phyloP scores from a whole-genome alignment of 2,113 vertebrate genomes.

The Tachuris rubrigastra region DNA sequence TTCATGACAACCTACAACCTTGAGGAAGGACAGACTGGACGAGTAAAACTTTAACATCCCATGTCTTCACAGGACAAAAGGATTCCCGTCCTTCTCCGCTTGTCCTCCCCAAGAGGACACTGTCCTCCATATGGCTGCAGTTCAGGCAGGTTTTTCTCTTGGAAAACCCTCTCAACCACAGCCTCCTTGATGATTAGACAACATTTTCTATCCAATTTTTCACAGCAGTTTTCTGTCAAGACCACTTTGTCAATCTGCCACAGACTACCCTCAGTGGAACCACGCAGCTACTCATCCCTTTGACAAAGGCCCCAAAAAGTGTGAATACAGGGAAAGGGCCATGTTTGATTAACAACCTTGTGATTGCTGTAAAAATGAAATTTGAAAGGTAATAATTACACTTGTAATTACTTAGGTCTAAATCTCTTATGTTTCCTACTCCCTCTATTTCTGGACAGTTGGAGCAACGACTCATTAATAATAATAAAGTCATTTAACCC shows the following conservation, averaged over 20 bases:
- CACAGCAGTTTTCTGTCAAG: conserved; percentile 36
- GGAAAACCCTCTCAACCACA: background rate
- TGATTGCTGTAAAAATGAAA: conserved; percentile 58
- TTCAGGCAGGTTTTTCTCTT: background rate
- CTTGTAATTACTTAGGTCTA: conserved; percentile 84
- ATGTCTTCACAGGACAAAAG: background rate
- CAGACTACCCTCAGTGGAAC: background rate
- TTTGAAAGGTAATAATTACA: conserved; percentile 85
- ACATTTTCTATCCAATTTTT: conserved; percentile 19
- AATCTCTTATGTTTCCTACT: conserved; percentile 72
- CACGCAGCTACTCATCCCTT: background rate
- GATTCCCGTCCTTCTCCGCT: background rate
- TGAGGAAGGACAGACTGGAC: background rate
- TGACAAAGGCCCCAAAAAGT: conserved; percentile 24
- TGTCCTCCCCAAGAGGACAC: background rate
- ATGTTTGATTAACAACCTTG: conserved; percentile 63
- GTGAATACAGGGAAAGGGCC: background rate
- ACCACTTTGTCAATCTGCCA: conserved; percentile 40
- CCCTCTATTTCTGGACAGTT: conserved; percentile 57
- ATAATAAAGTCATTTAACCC: conserved; percentile 88
- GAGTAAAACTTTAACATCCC: background rate
- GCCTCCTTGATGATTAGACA: background rate
- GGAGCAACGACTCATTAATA: conserved; percentile 82
- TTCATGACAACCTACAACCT: background rate
- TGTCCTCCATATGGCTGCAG: background rate